Conservation (phyloP, 2,888 invertebrate genomes). For the Adelognathus sp. region DNA sequence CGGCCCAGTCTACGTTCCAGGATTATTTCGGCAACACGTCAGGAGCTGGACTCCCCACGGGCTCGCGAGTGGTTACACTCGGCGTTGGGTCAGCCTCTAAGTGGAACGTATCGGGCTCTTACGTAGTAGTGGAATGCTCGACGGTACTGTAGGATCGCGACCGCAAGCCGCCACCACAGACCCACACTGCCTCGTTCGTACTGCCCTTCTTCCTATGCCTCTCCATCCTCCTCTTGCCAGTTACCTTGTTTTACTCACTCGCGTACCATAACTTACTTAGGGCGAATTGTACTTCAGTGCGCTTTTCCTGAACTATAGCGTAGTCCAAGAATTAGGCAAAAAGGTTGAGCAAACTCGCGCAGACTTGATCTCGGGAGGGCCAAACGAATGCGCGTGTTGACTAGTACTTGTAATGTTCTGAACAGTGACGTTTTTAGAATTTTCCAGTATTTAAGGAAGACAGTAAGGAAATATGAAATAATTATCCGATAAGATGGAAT, state of each 20-base stretch:
- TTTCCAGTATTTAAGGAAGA: not conserved
- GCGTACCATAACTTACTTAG: conserved; percentile 69
- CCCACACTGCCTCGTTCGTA: not conserved
- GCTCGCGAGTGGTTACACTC: conserved; percentile 53
- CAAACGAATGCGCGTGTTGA: not conserved
- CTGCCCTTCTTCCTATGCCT: not conserved
- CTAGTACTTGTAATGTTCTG: not conserved
- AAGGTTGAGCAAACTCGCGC: not conserved
- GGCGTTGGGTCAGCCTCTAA: conserved; percentile 69
- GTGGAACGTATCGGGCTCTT: conserved; percentile 74
- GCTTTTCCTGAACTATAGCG: conserved; percentile 20
- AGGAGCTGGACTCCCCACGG: conserved; percentile 55
- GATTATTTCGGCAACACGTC: conserved; percentile 49
- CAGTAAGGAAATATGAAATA: not conserved
- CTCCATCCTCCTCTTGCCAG: conserved; percentile 40
- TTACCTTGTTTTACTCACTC: conserved; percentile 43
- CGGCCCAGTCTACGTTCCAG: not conserved
- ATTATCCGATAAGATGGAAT: not conserved
- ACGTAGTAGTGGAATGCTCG: conserved; percentile 70
- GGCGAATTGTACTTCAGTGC: conserved; percentile 68
- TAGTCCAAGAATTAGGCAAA: conserved; percentile 20
- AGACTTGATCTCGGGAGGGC: not conserved
- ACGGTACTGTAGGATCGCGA: conserved; percentile 63
- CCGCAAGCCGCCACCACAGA: conserved; percentile 32
- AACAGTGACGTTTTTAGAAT: not conserved